Evolutionary conservation across 2,797 vertebrate species (phyloP), one percentile per base, ranked within the genome.

Genomic region (Arremon aurantiirostris): DNA sequence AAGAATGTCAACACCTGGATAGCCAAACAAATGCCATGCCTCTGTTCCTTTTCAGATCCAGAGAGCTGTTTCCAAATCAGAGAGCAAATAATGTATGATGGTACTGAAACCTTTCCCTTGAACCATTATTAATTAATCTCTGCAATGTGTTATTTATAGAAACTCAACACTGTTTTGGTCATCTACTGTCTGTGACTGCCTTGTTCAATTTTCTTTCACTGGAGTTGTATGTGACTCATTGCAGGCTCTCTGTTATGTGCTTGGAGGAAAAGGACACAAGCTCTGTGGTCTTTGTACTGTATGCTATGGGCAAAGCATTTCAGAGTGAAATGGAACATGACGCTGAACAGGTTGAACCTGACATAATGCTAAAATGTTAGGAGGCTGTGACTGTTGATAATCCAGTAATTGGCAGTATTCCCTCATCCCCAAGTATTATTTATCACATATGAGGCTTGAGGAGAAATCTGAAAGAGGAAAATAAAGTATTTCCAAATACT

Each of bases 141-240:
- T 83, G 56, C 14, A 79, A 92, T 77, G 17, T 49, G 86, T 95
- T 93, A 82, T 88, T 95, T 91, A 84, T 50, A 71, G 70, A 81
- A 93, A 39, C 6, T 0, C 0, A 75, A 37, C 41, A 64, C 5
- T 1, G 0, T 32, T 95, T 89, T 92, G 92, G 56, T 86, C 35
- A 77, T 68, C 72, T 81, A 6, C 41, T 42, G 6, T 35, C 24
- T 76, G 23, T 49, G 41, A 70, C 53, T 42, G 39, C 21, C 53
- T 32, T 39, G 23, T 16, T 84, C 4, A 9, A 84, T 91, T 92
- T 64, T 53, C 71, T 64, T 76, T 32, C 49, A 34, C 28, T 35
- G 35, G 16, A 59, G 14, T 9, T 78, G 34, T 28, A 30, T 30
- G 55, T 55, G 59, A 60, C 66, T 86, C 20, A 35, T 60, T 83